phyloP scores from a whole-genome alignment of 2,888 invertebrate genomes.

The Polyploca ridens region DNA sequence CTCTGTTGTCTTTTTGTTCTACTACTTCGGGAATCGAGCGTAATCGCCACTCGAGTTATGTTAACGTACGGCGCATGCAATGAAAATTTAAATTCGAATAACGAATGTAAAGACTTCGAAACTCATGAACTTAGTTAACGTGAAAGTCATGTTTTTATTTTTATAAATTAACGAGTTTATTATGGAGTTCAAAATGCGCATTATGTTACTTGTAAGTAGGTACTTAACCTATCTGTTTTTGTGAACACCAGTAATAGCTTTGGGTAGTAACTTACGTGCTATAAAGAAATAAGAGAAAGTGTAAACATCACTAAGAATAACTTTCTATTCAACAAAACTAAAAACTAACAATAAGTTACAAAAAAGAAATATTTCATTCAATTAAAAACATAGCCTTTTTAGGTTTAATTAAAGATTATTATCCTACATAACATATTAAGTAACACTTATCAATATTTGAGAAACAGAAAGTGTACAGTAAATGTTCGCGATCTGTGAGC shows the following conservation, averaged over 20 bases:
- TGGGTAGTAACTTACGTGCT: too few relatives aligned
- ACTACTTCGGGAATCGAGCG: conserved; percentile 22
- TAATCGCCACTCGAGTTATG: conserved; percentile 15
- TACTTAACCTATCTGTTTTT: background rate
- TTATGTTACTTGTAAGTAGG: background rate
- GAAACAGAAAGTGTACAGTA: conserved; percentile 14
- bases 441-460: conserved; percentile 11
- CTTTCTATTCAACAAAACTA: conserved; percentile 41
- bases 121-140: background rate
- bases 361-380: conserved; percentile 15
- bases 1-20: conserved; percentile 30
- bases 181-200: background rate
- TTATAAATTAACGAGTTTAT: too few relatives aligned
- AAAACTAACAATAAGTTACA: conserved; percentile 12
- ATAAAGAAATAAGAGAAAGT: conserved; percentile 41
- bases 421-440: conserved; percentile 11
- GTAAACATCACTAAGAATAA: conserved; percentile 42
- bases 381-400: conserved; percentile 24
- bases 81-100: background rate
- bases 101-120: background rate
- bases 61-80: background rate
- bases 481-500: conserved; percentile 5
- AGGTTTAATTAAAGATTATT: conserved; percentile 20
- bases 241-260: background rate
- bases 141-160: too few relatives aligned